phyloP scores from a whole-genome alignment of 2,888 invertebrate genomes.

The Synanthedon tipuliformis region DNA sequence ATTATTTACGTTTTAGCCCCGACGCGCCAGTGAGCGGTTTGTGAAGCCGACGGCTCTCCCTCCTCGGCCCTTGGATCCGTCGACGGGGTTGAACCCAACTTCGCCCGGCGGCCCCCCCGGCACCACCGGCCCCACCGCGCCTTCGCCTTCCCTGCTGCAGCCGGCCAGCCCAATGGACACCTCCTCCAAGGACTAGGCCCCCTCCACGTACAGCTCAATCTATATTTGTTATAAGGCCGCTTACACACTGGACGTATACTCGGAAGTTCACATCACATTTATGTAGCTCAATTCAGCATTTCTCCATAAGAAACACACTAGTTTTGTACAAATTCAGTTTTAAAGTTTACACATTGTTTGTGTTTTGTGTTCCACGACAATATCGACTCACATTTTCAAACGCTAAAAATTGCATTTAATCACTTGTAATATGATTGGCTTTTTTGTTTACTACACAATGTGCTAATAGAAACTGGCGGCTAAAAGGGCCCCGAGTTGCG shows the following conservation, averaged over 20 bases:
- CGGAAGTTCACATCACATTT: no score
- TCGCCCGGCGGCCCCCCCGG: constrained; percentile 11
- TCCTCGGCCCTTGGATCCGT: constrained; percentile 36
- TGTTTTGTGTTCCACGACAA: no score
- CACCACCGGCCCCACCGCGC: constrained; percentile 11
- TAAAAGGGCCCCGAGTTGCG: no score
- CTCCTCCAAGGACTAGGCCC: constrained; percentile 70
- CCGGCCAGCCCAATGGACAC: constrained; percentile 83
- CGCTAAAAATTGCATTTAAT: no score
- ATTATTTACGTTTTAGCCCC: constrained; percentile 65
- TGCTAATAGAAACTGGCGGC: no score
- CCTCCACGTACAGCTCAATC: neutral
- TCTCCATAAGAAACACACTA: no score
- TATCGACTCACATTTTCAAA: no score
- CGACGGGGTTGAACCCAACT: constrained; percentile 11
- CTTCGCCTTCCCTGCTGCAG: constrained; percentile 47
- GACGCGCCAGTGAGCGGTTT: constrained; percentile 83
- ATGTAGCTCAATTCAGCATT: no score
- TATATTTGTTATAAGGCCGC: neutral
- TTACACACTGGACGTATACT: neutral
- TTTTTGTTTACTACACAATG: no score
- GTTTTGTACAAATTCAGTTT: no score
- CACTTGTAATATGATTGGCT: no score
- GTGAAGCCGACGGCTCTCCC: constrained; percentile 81
- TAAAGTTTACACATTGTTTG: no score